These are phyloP conservation scores for Upupa epops DNA, from an alignment of 2,113 vertebrate genomes.

Conservation along the genomic window DNA sequence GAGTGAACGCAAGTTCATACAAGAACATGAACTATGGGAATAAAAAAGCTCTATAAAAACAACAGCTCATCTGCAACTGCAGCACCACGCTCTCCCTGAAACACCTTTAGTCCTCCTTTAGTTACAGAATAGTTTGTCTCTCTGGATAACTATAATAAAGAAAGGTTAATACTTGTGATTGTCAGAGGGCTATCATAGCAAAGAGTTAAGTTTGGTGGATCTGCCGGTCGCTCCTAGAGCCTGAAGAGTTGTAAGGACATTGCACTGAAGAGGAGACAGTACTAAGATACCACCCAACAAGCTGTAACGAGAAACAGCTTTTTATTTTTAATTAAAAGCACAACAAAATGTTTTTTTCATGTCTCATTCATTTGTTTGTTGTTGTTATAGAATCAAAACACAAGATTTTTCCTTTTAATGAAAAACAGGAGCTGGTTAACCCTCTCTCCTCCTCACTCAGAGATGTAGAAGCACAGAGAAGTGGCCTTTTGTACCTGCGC, in stretches of 20 bases:
- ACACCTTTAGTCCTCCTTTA: not conserved
- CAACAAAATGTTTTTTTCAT: slow-evolving; percentile 75
- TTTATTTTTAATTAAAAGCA: slow-evolving; percentile 78
- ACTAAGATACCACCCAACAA: slow-evolving; percentile 73
- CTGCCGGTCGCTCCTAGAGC: not conserved
- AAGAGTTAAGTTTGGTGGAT: not conserved
- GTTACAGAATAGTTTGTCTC: not conserved
- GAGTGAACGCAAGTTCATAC: not conserved
- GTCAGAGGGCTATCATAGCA: not conserved
- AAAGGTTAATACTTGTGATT: not conserved
- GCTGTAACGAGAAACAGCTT: slow-evolving; percentile 73
- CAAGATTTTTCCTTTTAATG: slow-evolving; percentile 76
- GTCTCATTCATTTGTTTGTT: slow-evolving; percentile 80
- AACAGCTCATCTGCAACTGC: not conserved
- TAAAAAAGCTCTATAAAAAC: not conserved
- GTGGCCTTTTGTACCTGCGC: slow-evolving; percentile 54
- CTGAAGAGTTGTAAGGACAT: not conserved
- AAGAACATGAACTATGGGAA: not conserved
- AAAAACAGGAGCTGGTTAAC: slow-evolving; percentile 76
- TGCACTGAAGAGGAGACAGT: not conserved
- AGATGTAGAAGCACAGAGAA: slow-evolving; percentile 60
- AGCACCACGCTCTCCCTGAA: not conserved
- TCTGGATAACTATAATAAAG: not conserved
- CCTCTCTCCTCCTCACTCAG: slow-evolving; percentile 53
- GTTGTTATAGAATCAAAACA: slow-evolving; percentile 82